Base-by-base conservation (phyloP, 1,140 invertebrate genomes). In the Apocrypta bakeri region DNA sequence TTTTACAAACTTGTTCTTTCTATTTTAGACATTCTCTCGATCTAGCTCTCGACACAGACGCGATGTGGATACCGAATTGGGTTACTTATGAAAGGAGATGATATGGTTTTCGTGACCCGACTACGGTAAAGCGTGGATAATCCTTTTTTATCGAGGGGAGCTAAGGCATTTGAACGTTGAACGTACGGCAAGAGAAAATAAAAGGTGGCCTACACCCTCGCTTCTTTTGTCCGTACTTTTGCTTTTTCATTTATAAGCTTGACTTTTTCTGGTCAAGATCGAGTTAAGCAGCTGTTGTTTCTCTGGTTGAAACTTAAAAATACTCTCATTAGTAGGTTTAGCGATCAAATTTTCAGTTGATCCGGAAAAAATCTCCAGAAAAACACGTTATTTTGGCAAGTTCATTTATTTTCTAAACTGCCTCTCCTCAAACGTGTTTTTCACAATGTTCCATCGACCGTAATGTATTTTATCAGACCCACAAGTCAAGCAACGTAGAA, bases 41-140 rank as follows among this genome's bases (percentile, higher is more conserved):
- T 27, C 21, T 40, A 1, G 17, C 68, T 31, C 68, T 71, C n/a
- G 17, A 24, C 40, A 24, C 40, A 69, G 29, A 66, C 75, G 33
- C 75, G 68, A 17, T 24, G 78, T 63, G 78, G 78, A 73, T 73
- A 73, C 33, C n/a, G 33, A 40, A 63, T 74, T 63, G 56, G 56
- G 71, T 74, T 81, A 81, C 56, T 72, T 80, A 72, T 80, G 66
- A 80, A 64, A 74, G 56, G 24, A 61, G 56, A 81, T 81, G 78
- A 81, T 81, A 74, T 81, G 71, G 69, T 31, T 81, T 73, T 42
- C 79, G 79, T 81, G 79, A 73, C 79, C 71, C 6, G 79, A 81
- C 31, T 81, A 21, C 61, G 11, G 6, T 1, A 79, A 6, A 11
- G 9, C 25, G 14, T 56, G 29, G 31, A 63, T 74, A 81, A 81